These are phyloP conservation scores for Lordiphosa collinella DNA, from an alignment of 1,140 invertebrate species.

Conservation along the genomic window DNA sequence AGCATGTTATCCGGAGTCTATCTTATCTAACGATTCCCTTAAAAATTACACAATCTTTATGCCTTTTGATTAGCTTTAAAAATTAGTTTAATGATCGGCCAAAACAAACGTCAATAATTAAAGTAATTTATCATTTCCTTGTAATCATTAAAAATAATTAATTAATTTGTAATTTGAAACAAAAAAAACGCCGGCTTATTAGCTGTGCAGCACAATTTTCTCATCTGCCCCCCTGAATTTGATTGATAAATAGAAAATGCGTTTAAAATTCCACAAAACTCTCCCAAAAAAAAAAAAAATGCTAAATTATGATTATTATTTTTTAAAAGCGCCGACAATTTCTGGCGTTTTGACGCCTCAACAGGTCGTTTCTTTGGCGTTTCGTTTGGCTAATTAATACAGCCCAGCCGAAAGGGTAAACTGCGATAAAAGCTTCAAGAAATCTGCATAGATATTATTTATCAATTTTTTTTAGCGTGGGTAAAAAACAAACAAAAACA, in stretches of 20 bases:
- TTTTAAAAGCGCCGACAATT: slow-evolving; percentile 41
- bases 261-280: slow-evolving; percentile 34
- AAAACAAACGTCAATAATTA: slow-evolving; percentile 44
- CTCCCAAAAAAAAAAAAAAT: slow-evolving; percentile 25
- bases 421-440: slow-evolving; percentile 12
- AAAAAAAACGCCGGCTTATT: slow-evolving; percentile 20
- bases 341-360: slow-evolving; percentile 47
- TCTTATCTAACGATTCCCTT: slow-evolving; percentile 2
- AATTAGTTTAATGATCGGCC: slow-evolving; percentile 42
- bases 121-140: slow-evolving; percentile 65
- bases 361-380: slow-evolving; percentile 3
- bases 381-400: slow-evolving; percentile 33
- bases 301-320: slow-evolving; percentile 42
- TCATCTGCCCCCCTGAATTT: slow-evolving; percentile 40
- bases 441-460: slow-evolving; percentile 65
- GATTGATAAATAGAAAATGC: slow-evolving; percentile 61
- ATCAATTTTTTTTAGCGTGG: slow-evolving; percentile 49
- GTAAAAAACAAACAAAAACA: slow-evolving; percentile 25
- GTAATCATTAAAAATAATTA: slow-evolving; percentile 61
- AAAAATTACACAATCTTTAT: slow-evolving; percentile 44
- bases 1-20: no score
- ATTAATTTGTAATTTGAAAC: slow-evolving; percentile 57
- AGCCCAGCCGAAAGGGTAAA: slow-evolving; percentile 6
- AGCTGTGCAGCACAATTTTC: slow-evolving; percentile 21
- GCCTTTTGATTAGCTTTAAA: slow-evolving; percentile 23